Base-by-base conservation (phyloP, 2,888 invertebrate species). In the Leptura quadrifasciata region DNA sequence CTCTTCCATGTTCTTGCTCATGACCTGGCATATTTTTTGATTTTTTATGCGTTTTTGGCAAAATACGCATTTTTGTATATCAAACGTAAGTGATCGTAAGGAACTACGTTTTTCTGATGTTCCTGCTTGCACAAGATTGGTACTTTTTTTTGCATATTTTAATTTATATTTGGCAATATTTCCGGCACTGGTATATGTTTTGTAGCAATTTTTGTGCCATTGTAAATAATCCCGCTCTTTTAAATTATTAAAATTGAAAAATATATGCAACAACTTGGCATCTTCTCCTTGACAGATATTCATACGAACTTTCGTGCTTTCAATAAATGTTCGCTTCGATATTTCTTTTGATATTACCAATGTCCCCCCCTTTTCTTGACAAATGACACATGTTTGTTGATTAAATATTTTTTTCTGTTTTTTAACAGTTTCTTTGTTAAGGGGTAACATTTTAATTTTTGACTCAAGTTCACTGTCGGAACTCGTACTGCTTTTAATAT, bases 131-230 rank as follows among this genome's bases (percentile, higher is more conserved):
- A 58, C 17, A 24, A 60, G 5, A 60, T 55, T 55, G 35, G 58
- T 67, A 65, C 67, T 57, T 47, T 61, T 54, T 69, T 74, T 74
- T 52, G 60, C 74, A 63, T 74, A 69, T 52, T 69, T 74, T 69
- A 31, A 31, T 68, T 74, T 67, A 12, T 73, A 73, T 27, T 58
- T 67, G 5, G 67, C 17, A 21, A 74, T 74, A 74, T 74, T 74
- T 68, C 68, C 10, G 52, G 67, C 47, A 31, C 68, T 74, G 31
- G 65, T 72, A 65, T 20, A 52, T 9, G 60, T 21, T 60, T 60
- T 60, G 60, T 60, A 60, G 27, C 60, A 60, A 9, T 60, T 55
- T 55, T 20, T 61, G 54, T 72, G 72, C 72, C 72, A 72, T 20
- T 71, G 4, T n/a, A 72, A 61, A 72, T 21, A 24, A 20, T 52